phyloP scores from a whole-genome alignment of 2,888 invertebrate species.

The Drosophila falleni region DNA sequence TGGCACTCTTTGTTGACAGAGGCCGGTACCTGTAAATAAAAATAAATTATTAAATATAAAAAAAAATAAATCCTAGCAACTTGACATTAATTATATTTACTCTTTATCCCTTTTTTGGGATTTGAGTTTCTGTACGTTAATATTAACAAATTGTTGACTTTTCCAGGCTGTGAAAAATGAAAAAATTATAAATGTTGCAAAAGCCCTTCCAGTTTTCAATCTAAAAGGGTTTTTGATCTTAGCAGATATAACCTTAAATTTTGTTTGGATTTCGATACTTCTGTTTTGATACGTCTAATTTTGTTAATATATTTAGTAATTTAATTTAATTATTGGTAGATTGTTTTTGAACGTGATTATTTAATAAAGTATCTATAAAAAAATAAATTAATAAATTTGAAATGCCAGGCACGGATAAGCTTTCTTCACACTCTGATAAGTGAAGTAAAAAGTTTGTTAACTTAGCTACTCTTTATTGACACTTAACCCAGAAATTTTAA shows the following conservation, averaged over 20 bases:
- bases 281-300: neutral
- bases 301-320: neutral
- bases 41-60: slow-evolving; percentile 23
- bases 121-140: neutral
- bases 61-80: slow-evolving; percentile 8
- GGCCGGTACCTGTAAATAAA: slow-evolving; percentile 3
- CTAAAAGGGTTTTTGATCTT: no score
- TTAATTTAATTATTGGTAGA: neutral
- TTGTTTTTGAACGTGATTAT: neutral
- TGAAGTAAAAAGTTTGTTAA: no score
- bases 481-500: slow-evolving; percentile 1
- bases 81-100: slow-evolving; percentile 29
- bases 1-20: neutral
- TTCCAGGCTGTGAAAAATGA: slow-evolving; percentile 11
- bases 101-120: slow-evolving; percentile 7
- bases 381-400: no score
- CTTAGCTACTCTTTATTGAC: neutral
- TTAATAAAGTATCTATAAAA: no score
- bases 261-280: no score
- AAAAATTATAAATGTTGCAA: slow-evolving; percentile 7
- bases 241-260: no score
- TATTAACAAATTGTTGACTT: slow-evolving; percentile 28
- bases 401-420: no score
- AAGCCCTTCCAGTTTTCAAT: no score
- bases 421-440: no score